These are phyloP conservation scores for Pyrochroa serraticornis DNA, from an alignment of 2,888 invertebrate species.

Conservation along the genomic window DNA sequence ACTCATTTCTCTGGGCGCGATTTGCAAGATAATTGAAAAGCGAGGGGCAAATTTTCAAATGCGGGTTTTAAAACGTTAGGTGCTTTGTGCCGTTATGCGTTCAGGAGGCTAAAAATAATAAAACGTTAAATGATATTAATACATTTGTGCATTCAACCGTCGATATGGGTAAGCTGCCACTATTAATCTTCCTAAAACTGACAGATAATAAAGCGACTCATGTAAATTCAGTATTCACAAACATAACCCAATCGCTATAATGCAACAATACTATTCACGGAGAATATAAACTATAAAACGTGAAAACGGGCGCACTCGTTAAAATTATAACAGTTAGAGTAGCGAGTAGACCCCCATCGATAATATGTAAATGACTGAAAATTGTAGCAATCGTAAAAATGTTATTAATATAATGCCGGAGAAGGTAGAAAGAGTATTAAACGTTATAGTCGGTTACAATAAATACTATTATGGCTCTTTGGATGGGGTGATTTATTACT, in stretches of 20 bases:
- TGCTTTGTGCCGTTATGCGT: neutral
- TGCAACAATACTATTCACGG: constrained; percentile 51
- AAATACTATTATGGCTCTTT: constrained; percentile 11
- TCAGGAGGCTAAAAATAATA: constrained; percentile 34
- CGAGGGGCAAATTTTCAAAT: constrained; percentile 3
- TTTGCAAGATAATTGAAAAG: constrained; percentile 12
- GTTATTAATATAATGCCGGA: constrained; percentile 47
- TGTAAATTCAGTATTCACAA: constrained; percentile 47
- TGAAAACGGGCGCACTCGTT: constrained; percentile 51
- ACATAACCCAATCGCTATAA: constrained; percentile 52
- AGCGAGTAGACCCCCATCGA: constrained; percentile 43
- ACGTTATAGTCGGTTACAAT: constrained; percentile 9
- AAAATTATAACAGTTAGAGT: constrained; percentile 46
- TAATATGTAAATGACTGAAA: constrained; percentile 52
- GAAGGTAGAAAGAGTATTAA: constrained; percentile 27
- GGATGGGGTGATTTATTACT: constrained; percentile 15
- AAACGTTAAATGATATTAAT: constrained; percentile 42
- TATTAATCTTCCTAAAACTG: constrained; percentile 49
- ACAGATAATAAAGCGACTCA: constrained; percentile 52
- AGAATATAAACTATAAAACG: constrained; percentile 50
- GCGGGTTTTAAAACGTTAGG: neutral
- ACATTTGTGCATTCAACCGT: constrained; percentile 44
- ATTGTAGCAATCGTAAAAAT: constrained; percentile 52
- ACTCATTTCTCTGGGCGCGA: constrained; percentile 13
- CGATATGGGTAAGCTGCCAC: constrained; percentile 33